phyloP scores from a whole-genome alignment of 2,113 vertebrate genomes.

The Neolamprologus hecqui region DNA sequence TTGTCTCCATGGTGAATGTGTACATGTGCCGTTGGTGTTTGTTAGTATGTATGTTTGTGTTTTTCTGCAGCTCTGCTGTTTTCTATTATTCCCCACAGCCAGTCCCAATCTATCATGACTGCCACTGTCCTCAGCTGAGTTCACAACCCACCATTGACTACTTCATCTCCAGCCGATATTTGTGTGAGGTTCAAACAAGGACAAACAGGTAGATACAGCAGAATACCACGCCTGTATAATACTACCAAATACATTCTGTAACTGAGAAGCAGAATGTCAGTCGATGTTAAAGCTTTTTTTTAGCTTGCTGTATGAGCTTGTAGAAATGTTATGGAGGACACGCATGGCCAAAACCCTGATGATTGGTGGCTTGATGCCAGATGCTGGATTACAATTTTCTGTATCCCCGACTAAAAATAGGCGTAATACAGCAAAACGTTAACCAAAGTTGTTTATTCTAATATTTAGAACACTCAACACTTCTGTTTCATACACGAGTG shows the following conservation, averaged over 20 bases:
- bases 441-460: not conserved
- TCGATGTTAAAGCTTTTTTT: not conserved
- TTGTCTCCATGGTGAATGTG: conserved; percentile 17
- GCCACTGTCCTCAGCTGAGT: conserved; percentile 18
- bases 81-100: conserved; percentile 31
- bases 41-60: not conserved
- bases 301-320: not conserved
- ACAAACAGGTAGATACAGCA: not conserved
- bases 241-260: not conserved
- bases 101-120: conserved; percentile 35
- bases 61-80: conserved; percentile 12
- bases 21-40: not conserved
- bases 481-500: not conserved
- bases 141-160: conserved; percentile 1
- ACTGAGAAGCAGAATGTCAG: not conserved
- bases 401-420: not conserved
- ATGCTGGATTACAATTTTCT: not conserved
- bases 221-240: not conserved
- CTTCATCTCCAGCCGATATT: conserved; percentile 7
- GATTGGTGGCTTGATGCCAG: not conserved
- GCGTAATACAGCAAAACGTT: not conserved
- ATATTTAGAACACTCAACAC: not conserved
- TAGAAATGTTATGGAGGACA: not conserved
- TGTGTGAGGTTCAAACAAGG: conserved; percentile 8
- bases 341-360: not conserved